Evolutionary conservation across 2,888 invertebrate species (phyloP).

Genomic region (Cerastis rubricosa): DNA sequence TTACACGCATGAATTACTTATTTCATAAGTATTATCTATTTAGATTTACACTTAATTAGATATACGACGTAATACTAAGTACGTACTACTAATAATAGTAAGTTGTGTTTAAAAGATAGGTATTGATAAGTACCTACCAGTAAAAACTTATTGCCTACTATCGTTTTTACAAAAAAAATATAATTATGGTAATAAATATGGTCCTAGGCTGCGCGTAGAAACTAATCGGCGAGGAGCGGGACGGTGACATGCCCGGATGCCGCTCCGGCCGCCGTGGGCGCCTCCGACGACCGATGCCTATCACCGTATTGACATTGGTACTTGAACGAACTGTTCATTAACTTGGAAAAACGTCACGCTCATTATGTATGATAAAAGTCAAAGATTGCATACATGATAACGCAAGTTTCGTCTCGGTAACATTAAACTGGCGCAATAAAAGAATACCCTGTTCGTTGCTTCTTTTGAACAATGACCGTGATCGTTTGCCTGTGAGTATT

Average conservation of each 20-base stretch:
- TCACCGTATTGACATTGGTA: not conserved
- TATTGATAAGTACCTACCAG: not conserved
- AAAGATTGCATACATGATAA: not conserved
- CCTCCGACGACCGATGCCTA: not conserved
- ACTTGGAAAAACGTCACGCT: not conserved
- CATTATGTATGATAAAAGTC: not conserved
- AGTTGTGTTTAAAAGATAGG: not conserved
- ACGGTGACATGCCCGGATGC: not conserved
- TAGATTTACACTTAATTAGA: not conserved
- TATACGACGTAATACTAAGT: too few relatives aligned
- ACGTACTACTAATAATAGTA: not conserved
- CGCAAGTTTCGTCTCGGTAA: not conserved
- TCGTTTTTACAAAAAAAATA: not conserved
- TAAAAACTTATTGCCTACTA: not conserved
- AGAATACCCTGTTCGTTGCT: too few relatives aligned
- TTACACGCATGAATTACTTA: conserved; percentile 43
- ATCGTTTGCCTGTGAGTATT: too few relatives aligned
- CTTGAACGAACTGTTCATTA: not conserved
- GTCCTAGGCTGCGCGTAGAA: not conserved
- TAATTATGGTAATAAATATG: too few relatives aligned
- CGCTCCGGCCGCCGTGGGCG: not conserved
- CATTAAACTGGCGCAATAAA: not conserved
- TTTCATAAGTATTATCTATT: not conserved
- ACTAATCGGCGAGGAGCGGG: too few relatives aligned
- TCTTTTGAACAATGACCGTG: not conserved